Evolutionary conservation across 1,140 invertebrate species (phyloP).

Genomic region (Macrobrachium nipponense): DNA sequence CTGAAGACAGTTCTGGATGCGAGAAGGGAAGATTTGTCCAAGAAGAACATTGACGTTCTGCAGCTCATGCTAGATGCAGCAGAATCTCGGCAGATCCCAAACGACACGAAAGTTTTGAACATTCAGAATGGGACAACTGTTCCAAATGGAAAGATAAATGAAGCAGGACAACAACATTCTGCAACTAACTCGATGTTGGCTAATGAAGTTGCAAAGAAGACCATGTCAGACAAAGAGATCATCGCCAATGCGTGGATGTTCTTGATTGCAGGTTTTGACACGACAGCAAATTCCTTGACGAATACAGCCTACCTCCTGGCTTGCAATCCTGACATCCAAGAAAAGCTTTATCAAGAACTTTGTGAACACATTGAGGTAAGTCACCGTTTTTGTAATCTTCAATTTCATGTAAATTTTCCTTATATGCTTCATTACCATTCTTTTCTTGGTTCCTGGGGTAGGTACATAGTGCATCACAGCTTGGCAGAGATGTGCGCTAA

Average conservation of each 20-base stretch:
- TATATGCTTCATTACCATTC: too few species aligned
- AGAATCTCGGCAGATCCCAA: slow-evolving; percentile 18
- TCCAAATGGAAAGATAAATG: neutral
- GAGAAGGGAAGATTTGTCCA: slow-evolving; percentile 60
- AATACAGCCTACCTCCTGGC: slow-evolving; percentile 71
- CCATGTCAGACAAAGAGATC: slow-evolving; percentile 69
- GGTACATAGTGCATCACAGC: too few species aligned
- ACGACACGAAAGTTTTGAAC: too few species aligned
- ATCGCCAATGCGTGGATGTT: slow-evolving; percentile 70
- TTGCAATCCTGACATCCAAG: slow-evolving; percentile 70
- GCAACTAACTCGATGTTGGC: too few species aligned
- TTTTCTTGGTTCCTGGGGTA: too few species aligned
- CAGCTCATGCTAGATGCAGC: slow-evolving; percentile 63
- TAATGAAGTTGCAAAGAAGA: neutral
- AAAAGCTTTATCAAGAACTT: slow-evolving; percentile 70
- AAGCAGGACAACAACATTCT: neutral
- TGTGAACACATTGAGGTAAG: slow-evolving; percentile 23
- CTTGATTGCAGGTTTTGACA: slow-evolving; percentile 71
- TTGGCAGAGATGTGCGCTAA: too few species aligned
- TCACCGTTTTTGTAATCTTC: neutral
- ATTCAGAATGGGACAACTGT: too few species aligned
- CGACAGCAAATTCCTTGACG: slow-evolving; percentile 70
- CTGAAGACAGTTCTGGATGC: slow-evolving; percentile 65
- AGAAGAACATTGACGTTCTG: slow-evolving; percentile 57
- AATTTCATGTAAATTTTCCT: too few species aligned